Conservation (phyloP, 2,113 vertebrate genomes). For the Chloropsis hardwickii region DNA sequence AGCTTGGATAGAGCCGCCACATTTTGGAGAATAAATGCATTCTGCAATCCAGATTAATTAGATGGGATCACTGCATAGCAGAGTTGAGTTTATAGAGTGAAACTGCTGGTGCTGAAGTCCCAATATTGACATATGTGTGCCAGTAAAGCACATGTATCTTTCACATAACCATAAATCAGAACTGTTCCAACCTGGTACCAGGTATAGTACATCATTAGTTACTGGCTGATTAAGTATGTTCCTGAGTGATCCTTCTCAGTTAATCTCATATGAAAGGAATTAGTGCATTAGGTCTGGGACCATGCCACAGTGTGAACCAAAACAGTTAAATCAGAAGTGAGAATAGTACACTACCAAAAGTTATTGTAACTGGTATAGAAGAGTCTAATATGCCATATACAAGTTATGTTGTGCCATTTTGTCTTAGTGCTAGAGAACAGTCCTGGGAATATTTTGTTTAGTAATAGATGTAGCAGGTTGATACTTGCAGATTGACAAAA, state of each 20-base stretch:
- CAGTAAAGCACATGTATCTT: not conserved
- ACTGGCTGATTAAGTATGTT: not conserved
- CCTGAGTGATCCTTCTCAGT: not conserved
- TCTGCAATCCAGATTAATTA: not conserved
- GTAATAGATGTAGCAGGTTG: not conserved
- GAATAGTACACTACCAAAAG: not conserved
- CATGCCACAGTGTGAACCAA: not conserved
- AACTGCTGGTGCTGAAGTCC: not conserved
- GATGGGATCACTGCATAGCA: not conserved
- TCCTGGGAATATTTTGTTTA: not conserved
- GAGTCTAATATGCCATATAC: not conserved
- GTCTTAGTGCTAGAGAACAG: not conserved
- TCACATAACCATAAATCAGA: not conserved
- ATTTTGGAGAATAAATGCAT: not conserved
- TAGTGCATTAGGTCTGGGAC: not conserved
- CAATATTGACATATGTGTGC: fast-evolving
- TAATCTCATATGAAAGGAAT: not conserved
- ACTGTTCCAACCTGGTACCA: not conserved
- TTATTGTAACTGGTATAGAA: not conserved
- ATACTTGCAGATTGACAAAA: not conserved
- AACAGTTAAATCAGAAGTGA: not conserved
- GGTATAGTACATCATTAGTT: not conserved
- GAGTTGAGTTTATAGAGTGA: not conserved
- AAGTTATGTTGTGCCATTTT: not conserved
- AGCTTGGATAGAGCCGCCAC: not conserved